Evolutionary conservation across 2,113 vertebrate species (phyloP), one percentile per base, ranked within the genome.

Genomic region (Potamarius usumacintae): DNA sequence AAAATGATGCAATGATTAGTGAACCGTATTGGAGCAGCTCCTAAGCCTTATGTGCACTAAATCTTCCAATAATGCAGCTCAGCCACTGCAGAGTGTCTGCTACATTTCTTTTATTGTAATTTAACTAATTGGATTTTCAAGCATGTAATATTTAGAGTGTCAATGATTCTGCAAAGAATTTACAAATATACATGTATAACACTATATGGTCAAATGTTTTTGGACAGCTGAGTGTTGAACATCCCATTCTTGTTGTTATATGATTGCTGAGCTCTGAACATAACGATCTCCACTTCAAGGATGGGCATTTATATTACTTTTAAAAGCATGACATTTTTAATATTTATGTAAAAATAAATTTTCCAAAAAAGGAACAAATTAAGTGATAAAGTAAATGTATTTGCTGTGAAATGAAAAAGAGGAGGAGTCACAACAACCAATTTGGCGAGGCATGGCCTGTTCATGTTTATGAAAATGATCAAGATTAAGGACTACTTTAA

Each of bases 381-480:
- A 6, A 71, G 12, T 18, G 5, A 71, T 34, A 67, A n/a, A n/a
- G 4, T 67, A 5, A 27, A 12, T 12, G 9, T 10, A 12, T 67
- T 42, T 72, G 14, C 42, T 7, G 18, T 76, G 6, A 22, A 76
- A 14, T 76, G 72, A 76, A 76, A 50, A 50, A 20, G 9, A 76
- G 42, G 71, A 50, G 3, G 42, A 8, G 30, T 76, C 10, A 77
- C 10, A 77, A 52, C n/a, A 52, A 14, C 22, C 48, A 11, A 52
- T 53, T 52, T 77, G 22, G 22, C 4, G 22, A 53, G 74, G 22
- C 74, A 14, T 77, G 2, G 74, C 11, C 10, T 9, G 2, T 5
- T 77, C 52, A 14, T 71, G n/a, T 7, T 90, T 30, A 25, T 63
- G 58, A 9, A 57, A 84, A 60, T 62, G 65, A 88, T 81, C 48